Conservation (phyloP, 1,140 invertebrate species). For the Lysiphlebus fabarum region DNA sequence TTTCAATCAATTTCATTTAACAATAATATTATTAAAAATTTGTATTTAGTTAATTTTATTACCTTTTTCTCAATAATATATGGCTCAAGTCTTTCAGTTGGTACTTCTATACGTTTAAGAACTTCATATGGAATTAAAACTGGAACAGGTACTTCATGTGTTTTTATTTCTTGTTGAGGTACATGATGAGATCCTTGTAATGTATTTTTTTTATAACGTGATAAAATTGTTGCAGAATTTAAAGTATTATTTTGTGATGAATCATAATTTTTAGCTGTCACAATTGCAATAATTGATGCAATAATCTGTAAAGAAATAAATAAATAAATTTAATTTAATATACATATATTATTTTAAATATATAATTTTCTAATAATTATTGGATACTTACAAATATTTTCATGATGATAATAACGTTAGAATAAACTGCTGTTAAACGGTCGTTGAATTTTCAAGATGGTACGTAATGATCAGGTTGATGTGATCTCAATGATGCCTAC, state of each 20-base stretch:
- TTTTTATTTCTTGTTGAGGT: conserved; percentile 69
- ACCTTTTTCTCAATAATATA: conserved; percentile 70
- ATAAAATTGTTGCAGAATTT: conserved; percentile 65
- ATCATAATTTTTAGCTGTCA: conserved; percentile 37
- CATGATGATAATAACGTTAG: conserved; percentile 32
- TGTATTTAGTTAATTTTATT: conserved; percentile 23
- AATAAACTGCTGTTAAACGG: not conserved
- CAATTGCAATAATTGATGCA: conserved; percentile 31
- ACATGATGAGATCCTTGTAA: conserved; percentile 73
- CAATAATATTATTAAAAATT: conserved; percentile 4
- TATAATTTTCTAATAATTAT: too few species aligned
- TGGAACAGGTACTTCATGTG: conserved; percentile 67
- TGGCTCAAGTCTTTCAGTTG: conserved; percentile 70
- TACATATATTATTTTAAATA: too few species aligned
- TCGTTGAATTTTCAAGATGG: not conserved
- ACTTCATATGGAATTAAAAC: conserved; percentile 72
- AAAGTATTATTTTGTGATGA: conserved; percentile 49
- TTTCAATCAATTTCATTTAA: too few species aligned
- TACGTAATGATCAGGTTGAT: too few species aligned
- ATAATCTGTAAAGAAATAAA: conserved; percentile 33
- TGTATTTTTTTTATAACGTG: conserved; percentile 72
- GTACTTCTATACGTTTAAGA: conserved; percentile 64
- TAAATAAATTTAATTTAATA: too few species aligned
- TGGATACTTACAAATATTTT: conserved; percentile 39
- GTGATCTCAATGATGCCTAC: conserved; percentile 36